Base-by-base conservation (phyloP, 2,113 vertebrate species). In the Zapornia atra region DNA sequence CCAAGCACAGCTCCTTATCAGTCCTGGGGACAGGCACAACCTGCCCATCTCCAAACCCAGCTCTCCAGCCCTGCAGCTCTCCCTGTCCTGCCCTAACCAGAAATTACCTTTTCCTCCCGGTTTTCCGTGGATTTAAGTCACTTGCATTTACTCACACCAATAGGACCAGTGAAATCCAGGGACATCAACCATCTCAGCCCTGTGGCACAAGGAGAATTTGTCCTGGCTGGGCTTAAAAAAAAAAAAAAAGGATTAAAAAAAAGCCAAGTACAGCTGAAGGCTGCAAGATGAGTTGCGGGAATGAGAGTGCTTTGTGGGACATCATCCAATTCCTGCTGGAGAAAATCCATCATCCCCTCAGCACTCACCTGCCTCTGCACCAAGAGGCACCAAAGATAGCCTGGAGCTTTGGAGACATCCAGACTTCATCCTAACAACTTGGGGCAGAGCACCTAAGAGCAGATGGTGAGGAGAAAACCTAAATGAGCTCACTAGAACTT, bases 301-400 rank as follows among this genome's bases (percentile, higher is more conserved):
- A 96, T 94, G 91, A 96, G 53, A 97, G 95, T 96, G 96, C 86
- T 97, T 89, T 94, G 90, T 96, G 96, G 96, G 96, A 94, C 31
- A 92, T 31, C 92, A 92, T 96, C 96, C 95, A 97, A 91, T 11
- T 95, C 82, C 96, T 92, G 72, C 95, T 97, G 95, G 86, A 78
- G 34, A 81, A 83, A 86, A 88, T 96, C 95, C 96, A 96, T 91
- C 94, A 29, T 18, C 56, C 48, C 64, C 82, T 83, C 8, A 3
- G 51, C 14, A 5, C 69, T 86, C 53, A 53, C 92, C 86, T 83
- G 31, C 86, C 57, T 54, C 69, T 75, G 76, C 1, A 1, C 88
- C 14, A 14, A 69, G 54, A 51, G 57, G 33, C 42, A 31, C 80
- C 92, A 56, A 5, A 68, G 69, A 18, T 1, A 12, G 12, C 60